Conservation (phyloP, 2,113 vertebrate genomes). For the Chlamydotis undulata region DNA sequence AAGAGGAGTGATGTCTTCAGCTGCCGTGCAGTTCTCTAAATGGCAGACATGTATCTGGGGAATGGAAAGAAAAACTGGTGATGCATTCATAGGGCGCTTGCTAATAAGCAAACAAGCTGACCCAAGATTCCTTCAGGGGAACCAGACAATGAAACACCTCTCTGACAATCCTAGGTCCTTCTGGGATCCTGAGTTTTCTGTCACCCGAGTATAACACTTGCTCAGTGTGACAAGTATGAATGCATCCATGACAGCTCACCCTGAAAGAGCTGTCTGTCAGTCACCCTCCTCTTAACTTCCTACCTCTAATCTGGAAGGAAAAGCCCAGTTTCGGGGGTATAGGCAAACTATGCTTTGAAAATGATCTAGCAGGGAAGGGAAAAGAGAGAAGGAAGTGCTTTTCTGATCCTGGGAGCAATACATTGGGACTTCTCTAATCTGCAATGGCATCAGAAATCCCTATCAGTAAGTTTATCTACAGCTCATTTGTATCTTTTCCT, state of each 20-base stretch:
- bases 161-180: neutral
- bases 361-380: neutral
- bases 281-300: neutral
- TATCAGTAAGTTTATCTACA: neutral
- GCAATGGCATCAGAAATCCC: neutral
- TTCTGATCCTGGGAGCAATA: neutral
- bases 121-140: neutral
- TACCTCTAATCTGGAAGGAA: neutral
- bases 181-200: neutral
- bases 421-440: neutral
- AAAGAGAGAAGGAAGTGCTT: neutral
- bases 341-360: neutral
- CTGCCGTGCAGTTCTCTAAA: slow-evolving; percentile 71
- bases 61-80: slow-evolving; percentile 1
- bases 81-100: neutral
- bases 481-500: neutral
- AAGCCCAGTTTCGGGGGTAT: neutral
- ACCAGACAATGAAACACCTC: neutral
- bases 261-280: neutral
- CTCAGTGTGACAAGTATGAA: neutral
- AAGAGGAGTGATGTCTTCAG: slow-evolving; percentile 65
- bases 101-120: neutral
- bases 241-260: neutral
- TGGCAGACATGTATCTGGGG: slow-evolving; percentile 71
- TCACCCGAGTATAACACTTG: neutral